Evolutionary conservation across 2,888 invertebrate genomes (phyloP), one percentile per base, ranked within the genome.

Genomic region (Zonitis immaculata): DNA sequence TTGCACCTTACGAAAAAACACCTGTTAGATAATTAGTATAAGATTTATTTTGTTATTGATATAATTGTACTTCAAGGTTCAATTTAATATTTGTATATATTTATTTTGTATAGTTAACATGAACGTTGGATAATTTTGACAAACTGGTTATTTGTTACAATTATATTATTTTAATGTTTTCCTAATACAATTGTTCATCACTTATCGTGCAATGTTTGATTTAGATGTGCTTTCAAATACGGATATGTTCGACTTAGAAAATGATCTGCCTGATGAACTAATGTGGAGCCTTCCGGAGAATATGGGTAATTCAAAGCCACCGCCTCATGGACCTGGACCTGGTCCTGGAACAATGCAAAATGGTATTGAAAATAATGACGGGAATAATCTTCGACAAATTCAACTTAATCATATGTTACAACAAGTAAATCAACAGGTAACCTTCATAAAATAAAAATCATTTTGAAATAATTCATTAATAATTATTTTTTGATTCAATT

Each of bases 221-320:
- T 63, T 78, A 86, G 90, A 89, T 83, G 85, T 88, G 75, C 85
- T 88, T 76, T 87, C 89, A 64, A 89, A 88, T 79, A 85, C 86
- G 75, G 88, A 89, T 73, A 89, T 91, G 84, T 88, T 89, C 76
- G 90, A 91, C 78, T 82, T 94, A 76, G 94, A 94, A 78, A 91
- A 92, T 78, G 89, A 92, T 77, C 84, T 95, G 67, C 94, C 94
- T 43, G 93, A 94, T 78, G 94, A 94, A 77, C 80, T 95, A 63
- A 88, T 92, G 77, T 91, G 91, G 89, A 85, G 86, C 57, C 75
- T 81, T 32, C 55, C 66, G 1, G 68, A 67, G 47, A 66, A 66
- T 58, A 72, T 76, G 61, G 74, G 72, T 56, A 80, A 83, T 52
- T 83, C 84, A 57, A 90, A 89, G 75, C 89, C 89, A 60, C 88